These are phyloP conservation scores for Bombus vancouverensis DNA, from an alignment of 1,140 invertebrate species.

Conservation along the genomic window DNA sequence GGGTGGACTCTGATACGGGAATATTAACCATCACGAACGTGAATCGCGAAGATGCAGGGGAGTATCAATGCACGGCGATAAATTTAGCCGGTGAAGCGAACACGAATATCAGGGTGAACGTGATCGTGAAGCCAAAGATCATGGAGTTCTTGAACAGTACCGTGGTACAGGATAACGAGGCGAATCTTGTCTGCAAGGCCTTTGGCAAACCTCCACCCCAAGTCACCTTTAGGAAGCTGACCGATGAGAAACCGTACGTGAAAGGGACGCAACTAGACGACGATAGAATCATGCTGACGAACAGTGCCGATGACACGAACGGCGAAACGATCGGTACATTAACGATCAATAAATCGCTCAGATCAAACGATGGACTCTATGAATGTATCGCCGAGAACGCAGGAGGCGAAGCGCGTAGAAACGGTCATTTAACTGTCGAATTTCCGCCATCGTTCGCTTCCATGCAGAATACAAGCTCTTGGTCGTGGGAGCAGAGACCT, in stretches of 20 bases:
- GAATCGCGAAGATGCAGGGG: conserved; percentile 89
- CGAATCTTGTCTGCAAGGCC: conserved; percentile 88
- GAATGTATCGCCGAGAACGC: conserved; percentile 92
- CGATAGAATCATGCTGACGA: conserved; percentile 85
- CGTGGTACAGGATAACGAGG: conserved; percentile 85
- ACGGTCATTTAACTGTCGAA: conserved; percentile 92
- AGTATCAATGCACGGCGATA: conserved; percentile 91
- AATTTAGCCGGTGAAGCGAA: conserved; percentile 89
- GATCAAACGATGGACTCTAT: conserved; percentile 93
- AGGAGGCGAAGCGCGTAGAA: conserved; percentile 88
- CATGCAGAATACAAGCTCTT: conserved; percentile 88
- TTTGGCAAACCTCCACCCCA: conserved; percentile 90
- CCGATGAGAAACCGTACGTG: conserved; percentile 83
- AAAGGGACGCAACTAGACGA: conserved; percentile 85
- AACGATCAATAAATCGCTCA: conserved; percentile 81
- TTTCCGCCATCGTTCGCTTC: conserved; percentile 91
- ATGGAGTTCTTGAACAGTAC: conserved; percentile 90
- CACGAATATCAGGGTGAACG: conserved; percentile 85
- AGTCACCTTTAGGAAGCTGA: conserved; percentile 88
- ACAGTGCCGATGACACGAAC: conserved; percentile 82
- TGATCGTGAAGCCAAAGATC: conserved; percentile 91
- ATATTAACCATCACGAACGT: conserved; percentile 90
- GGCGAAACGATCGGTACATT: conserved; percentile 86
- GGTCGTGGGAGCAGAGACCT: conserved; percentile 90
- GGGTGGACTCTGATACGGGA: conserved; percentile 87